Evolutionary conservation across 2,888 invertebrate species (phyloP).

Genomic region (Theretra japonica): DNA sequence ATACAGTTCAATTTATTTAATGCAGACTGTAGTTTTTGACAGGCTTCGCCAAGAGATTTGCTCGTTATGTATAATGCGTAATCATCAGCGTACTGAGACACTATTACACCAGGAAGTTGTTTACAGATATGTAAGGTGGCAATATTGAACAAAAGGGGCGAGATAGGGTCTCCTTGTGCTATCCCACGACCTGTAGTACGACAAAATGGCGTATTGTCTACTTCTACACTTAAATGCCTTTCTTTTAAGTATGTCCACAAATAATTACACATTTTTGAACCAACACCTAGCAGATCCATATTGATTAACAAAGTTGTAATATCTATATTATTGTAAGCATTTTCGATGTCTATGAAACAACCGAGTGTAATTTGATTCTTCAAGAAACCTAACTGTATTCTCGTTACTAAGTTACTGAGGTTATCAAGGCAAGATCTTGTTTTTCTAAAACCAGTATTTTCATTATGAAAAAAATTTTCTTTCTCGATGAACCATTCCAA

Average conservation of each 20-base stretch:
- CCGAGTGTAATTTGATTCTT: conserved; percentile 35
- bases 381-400: conserved; percentile 38
- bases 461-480: conserved; percentile 23
- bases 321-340: conserved; percentile 46
- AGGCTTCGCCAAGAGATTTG: background rate
- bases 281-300: conserved; percentile 39
- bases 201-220: background rate
- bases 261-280: conserved; percentile 40
- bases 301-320: conserved; percentile 32
- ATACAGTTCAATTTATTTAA: conserved; percentile 28
- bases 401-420: conserved; percentile 31
- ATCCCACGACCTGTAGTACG: conserved; percentile 40
- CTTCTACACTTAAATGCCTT: conserved; percentile 35
- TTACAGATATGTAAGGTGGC: conserved; percentile 39
- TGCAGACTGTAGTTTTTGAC: conserved; percentile 29
- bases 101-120: conserved; percentile 26
- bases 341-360: conserved; percentile 47
- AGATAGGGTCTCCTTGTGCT: conserved; percentile 49
- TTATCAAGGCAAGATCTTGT: conserved; percentile 34
- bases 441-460: conserved; percentile 36
- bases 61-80: conserved; percentile 6
- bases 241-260: conserved; percentile 39
- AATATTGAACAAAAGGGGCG: conserved; percentile 49
- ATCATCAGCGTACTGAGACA: conserved; percentile 46
- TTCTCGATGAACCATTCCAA: conserved; percentile 38